Evolutionary conservation across 2,797 vertebrate species (phyloP).

Genomic region (Microctenopoma stevenorrisi): DNA sequence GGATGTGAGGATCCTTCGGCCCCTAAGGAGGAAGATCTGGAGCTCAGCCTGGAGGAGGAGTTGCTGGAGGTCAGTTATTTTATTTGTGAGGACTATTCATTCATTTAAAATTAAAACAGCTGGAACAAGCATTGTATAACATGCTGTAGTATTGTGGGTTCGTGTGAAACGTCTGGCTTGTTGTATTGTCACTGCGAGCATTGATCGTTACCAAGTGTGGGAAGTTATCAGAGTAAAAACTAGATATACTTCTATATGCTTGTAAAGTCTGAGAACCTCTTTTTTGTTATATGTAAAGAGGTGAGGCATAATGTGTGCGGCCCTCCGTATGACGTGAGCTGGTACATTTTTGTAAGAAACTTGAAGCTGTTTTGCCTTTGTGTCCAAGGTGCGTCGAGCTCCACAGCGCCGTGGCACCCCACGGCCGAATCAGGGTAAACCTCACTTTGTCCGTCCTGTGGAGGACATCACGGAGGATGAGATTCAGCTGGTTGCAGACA

Average conservation of each 20-base stretch:
- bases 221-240: not conserved
- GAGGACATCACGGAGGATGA: constrained; percentile 84
- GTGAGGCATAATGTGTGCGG: not conserved
- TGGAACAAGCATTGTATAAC: not conserved
- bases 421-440: constrained; percentile 61
- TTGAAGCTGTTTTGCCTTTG: not conserved
- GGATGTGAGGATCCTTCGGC: constrained; percentile 1
- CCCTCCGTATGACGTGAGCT: not conserved
- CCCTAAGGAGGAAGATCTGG: constrained; percentile 59
- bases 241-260: not conserved
- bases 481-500: constrained; percentile 79
- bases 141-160: not conserved
- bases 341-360: not conserved
- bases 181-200: not conserved
- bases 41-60: constrained; percentile 79
- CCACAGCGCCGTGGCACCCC: constrained; percentile 53
- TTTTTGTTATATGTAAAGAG: constrained; percentile 2
- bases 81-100: not conserved
- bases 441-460: constrained; percentile 76
- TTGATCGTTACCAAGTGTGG: not conserved
- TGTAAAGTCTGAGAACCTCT: not conserved
- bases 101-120: no score
- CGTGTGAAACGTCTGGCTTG: not conserved
- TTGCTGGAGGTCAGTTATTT: constrained; percentile 73
- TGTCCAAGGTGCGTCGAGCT: constrained; percentile 66